Base-by-base conservation (phyloP, 2,797 vertebrate genomes). In the Typhlichthys eigenmanni region DNA sequence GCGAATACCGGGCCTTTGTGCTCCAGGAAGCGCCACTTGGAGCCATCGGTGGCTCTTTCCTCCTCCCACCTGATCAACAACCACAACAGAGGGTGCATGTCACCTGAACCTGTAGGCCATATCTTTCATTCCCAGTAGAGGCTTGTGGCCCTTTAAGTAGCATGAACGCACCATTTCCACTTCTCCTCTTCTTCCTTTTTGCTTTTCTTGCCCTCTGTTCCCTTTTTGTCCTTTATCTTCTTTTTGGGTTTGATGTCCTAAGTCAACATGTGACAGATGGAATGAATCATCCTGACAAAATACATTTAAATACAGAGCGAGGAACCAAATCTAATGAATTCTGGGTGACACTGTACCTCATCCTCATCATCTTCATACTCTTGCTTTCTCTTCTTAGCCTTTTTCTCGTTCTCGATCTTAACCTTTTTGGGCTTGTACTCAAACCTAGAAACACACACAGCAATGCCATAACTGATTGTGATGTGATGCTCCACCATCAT, bases 131-230 rank as follows among this genome's bases (percentile, higher is more conserved):
- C 77, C 48, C 53, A 19, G 16, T 72, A 17, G 57, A 59, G 38
- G 1, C 38, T 43, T 43, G 38, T 43, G 8, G 8, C 38, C 8
- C 62, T 46, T 34, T 61, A 71, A 57, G 1, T 55, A 12, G 3
- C 10, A 1, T 43, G 34, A 48, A 56, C 80, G 83, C 47, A 97
- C 95, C 96, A 97, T 94, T 98, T 97, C 96, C 96, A 98, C 79
- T 98, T 98, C 69, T 98, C 95, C 50, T 98, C 96, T 63, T 95
- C 94, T 76, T 97, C 96, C 81, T 98, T 98, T 85, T 98, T 98
- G n/a, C 68, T 85, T 77, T 95, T 98, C 88, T 95, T 96, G 71
- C 94, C 94, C 0, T 91, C 92, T 34, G 87, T 80, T 74, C 75
- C 60, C 79, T 92, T 95, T 88, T 94, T 96, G 86, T 93, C 92